Evolutionary conservation across 2,888 invertebrate genomes (phyloP).

Genomic region (Drosophila birchii): DNA sequence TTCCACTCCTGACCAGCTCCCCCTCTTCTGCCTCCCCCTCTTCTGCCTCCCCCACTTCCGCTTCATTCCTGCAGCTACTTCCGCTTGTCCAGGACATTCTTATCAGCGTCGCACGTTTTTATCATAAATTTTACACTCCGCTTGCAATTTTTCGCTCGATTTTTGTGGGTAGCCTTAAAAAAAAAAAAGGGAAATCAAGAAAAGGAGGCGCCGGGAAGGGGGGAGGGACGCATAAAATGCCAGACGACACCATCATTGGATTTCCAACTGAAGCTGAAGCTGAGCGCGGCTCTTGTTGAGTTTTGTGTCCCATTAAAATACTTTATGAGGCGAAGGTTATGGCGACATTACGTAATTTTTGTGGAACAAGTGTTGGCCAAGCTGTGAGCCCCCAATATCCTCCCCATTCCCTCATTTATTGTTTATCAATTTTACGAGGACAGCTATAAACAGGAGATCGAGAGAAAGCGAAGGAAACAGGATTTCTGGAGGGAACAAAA

Average conservation of each 20-base stretch:
- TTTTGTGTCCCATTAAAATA: slow-evolving; percentile 63
- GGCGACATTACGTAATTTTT: slow-evolving; percentile 42
- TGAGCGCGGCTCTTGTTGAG: slow-evolving; percentile 15
- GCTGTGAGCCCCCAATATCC: slow-evolving; percentile 22
- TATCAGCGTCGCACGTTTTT: slow-evolving; percentile 73
- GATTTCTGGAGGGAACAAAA: neutral
- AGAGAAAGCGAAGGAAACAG: too few relatives aligned
- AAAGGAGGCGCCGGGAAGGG: neutral
- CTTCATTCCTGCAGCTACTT: slow-evolving; percentile 7
- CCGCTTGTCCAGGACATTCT: slow-evolving; percentile 37
- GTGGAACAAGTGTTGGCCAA: slow-evolving; percentile 7
- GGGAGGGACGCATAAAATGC: slow-evolving; percentile 28
- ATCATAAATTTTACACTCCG: slow-evolving; percentile 76
- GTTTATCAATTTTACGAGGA: slow-evolving; percentile 67
- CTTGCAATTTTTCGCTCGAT: slow-evolving; percentile 66
- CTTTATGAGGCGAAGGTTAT: slow-evolving; percentile 50
- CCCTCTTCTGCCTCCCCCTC: neutral
- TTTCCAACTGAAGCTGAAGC: slow-evolving; percentile 1
- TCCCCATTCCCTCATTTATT: slow-evolving; percentile 45
- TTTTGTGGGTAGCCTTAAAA: slow-evolving; percentile 45
- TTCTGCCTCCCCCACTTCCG: slow-evolving; percentile 5
- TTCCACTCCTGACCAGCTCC: neutral
- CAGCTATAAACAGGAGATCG: slow-evolving; percentile 36
- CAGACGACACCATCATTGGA: slow-evolving; percentile 21
- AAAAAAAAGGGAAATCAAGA: neutral